These are phyloP conservation scores for Calameuta filiformis DNA, from an alignment of 2,888 invertebrate species.

Conservation along the genomic window DNA sequence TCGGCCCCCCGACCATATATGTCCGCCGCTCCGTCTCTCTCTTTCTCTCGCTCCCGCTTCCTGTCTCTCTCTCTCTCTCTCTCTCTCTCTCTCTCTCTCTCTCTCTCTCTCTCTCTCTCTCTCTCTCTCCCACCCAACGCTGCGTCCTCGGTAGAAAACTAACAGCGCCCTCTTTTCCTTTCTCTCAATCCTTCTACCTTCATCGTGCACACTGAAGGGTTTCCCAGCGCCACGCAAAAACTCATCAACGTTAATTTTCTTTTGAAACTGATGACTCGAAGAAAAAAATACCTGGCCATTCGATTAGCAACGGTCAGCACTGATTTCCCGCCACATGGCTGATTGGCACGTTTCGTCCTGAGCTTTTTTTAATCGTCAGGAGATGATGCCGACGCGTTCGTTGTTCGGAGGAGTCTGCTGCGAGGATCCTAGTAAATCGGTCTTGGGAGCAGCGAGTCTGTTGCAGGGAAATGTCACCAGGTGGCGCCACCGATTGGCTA, in stretches of 20 bases:
- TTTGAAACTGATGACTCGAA: background rate
- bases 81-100: conserved; percentile 31
- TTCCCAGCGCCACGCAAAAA: background rate
- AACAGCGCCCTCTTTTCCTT: background rate
- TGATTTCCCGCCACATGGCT: background rate
- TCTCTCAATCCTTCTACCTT: background rate
- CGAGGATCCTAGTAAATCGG: background rate
- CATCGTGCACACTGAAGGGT: background rate
- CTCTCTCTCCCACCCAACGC: conserved; percentile 19
- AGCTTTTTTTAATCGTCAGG: background rate
- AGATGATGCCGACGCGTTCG: background rate
- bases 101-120: conserved; percentile 30
- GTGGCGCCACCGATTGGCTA: background rate
- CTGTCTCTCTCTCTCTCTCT: conserved; percentile 28
- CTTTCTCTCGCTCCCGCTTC: conserved; percentile 30
- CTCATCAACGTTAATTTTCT: background rate
- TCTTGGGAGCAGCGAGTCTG: background rate
- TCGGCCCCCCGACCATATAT: conserved; percentile 64
- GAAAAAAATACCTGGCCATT: background rate
- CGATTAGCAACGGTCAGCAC: background rate
- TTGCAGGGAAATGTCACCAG: background rate
- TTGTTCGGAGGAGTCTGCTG: background rate
- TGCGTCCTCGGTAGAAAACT: background rate
- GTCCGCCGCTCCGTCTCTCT: conserved; percentile 57
- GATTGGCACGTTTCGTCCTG: background rate